These are phyloP conservation scores for Neoaliturus tenellus DNA, from an alignment of 2,888 invertebrate species.

Conservation along the genomic window DNA sequence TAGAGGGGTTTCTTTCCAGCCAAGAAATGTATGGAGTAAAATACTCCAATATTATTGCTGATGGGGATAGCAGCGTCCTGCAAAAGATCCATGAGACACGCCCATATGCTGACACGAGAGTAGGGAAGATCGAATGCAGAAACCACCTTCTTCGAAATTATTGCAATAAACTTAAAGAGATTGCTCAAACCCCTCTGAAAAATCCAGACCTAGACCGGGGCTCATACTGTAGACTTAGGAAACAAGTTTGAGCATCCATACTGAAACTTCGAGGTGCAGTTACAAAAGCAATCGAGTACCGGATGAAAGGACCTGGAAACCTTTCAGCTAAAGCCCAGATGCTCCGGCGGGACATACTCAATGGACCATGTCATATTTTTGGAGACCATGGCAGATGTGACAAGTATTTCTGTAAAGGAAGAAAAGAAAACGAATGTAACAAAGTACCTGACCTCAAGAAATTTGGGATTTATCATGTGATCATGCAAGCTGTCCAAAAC, in stretches of 20 bases:
- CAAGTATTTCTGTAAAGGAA: slow-evolving; percentile 17
- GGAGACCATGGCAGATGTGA: slow-evolving; percentile 17
- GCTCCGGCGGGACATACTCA: not conserved
- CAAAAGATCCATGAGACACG: slow-evolving; percentile 64
- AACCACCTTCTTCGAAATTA: slow-evolving; percentile 67
- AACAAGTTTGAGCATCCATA: not conserved
- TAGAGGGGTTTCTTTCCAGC: slow-evolving; percentile 68
- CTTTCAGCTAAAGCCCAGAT: not conserved
- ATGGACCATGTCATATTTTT: slow-evolving; percentile 33
- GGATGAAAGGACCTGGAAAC: not conserved
- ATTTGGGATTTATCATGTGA: not conserved
- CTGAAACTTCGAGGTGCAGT: not conserved
- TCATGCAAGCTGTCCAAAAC: not conserved
- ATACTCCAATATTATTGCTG: slow-evolving; percentile 66
- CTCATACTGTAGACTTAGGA: slow-evolving; percentile 32
- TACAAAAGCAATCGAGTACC: slow-evolving; percentile 31
- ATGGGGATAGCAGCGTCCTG: slow-evolving; percentile 61
- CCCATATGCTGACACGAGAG: slow-evolving; percentile 64
- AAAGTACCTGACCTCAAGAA: slow-evolving; percentile 19
- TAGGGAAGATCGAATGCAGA: slow-evolving; percentile 68
- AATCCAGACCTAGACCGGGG: not conserved
- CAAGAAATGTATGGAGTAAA: slow-evolving; percentile 67
- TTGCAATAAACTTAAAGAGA: slow-evolving; percentile 52
- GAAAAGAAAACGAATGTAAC: not conserved
- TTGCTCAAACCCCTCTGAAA: not conserved